phyloP scores from a whole-genome alignment of 1,140 invertebrate species.

The Sinella curviseta region DNA sequence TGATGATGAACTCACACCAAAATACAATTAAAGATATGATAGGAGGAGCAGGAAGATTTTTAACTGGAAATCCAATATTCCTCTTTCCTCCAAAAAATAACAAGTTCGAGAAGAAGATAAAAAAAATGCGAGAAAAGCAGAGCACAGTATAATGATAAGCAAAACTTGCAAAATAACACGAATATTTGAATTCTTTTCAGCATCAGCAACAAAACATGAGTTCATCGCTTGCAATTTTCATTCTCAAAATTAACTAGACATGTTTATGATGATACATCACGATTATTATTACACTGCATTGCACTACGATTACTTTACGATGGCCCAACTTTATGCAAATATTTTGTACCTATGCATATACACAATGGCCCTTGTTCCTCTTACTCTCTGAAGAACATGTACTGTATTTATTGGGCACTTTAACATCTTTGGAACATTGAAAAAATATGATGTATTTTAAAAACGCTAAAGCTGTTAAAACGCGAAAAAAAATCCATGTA shows the following conservation, averaged over 20 bases:
- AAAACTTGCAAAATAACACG: no score
- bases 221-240: background rate
- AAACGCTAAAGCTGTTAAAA: no score
- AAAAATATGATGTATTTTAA: no score
- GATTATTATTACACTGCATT: background rate
- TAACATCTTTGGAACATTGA: no score
- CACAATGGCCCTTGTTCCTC: no score
- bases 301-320: background rate
- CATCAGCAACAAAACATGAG: no score
- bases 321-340: background rate
- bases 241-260: background rate
- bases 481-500: no score
- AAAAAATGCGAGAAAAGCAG: background rate
- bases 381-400: no score
- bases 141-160: background rate
- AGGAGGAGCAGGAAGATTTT: conserved; percentile 17
- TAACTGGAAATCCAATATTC: conserved; percentile 1
- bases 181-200: background rate
- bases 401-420: no score
- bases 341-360: background rate
- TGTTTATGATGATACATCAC: background rate
- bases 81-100: background rate
- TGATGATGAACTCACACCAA: no score
- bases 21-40: no score
- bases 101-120: background rate